Evolutionary conservation across 1,140 invertebrate genomes (phyloP).

Genomic region (Cryptotermes secundus): DNA sequence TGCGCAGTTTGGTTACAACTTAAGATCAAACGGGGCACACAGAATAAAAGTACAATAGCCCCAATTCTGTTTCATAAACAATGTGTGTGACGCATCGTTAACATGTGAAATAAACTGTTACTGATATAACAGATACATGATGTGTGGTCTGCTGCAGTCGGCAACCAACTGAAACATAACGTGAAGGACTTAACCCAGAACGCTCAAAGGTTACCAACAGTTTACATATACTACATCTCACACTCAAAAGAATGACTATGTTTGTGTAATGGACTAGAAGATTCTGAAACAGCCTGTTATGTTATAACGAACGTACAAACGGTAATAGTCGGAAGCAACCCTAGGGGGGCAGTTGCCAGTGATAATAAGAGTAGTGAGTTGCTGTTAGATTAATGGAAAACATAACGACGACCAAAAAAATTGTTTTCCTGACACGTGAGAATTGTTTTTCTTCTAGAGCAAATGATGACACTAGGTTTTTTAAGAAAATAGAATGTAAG

Average conservation of each 20-base stretch:
- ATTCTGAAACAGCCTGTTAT: slow-evolving; percentile 38
- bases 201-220: slow-evolving; percentile 48
- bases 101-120: not conserved
- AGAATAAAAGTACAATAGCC: not conserved
- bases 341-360: slow-evolving; percentile 36
- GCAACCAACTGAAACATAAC: slow-evolving; percentile 13
- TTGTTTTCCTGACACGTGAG: slow-evolving; percentile 37
- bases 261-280: slow-evolving; percentile 38
- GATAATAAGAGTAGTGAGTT: slow-evolving; percentile 34
- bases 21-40: not conserved
- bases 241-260: slow-evolving; percentile 43
- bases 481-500: slow-evolving; percentile 66
- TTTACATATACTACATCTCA: slow-evolving; percentile 56
- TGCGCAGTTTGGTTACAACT: slow-evolving; percentile 8
- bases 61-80: not conserved
- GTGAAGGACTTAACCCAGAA: slow-evolving; percentile 43
- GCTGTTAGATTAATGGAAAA: slow-evolving; percentile 34
- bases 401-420: slow-evolving; percentile 31
- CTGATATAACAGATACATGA: not conserved
- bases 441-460: slow-evolving; percentile 42
- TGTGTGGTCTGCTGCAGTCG: not conserved
- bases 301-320: slow-evolving; percentile 37
- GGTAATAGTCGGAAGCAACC: slow-evolving; percentile 38
- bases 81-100: not conserved
- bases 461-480: slow-evolving; percentile 45